phyloP scores from a whole-genome alignment of 2,888 invertebrate species.

The Priocnemis perturbator region DNA sequence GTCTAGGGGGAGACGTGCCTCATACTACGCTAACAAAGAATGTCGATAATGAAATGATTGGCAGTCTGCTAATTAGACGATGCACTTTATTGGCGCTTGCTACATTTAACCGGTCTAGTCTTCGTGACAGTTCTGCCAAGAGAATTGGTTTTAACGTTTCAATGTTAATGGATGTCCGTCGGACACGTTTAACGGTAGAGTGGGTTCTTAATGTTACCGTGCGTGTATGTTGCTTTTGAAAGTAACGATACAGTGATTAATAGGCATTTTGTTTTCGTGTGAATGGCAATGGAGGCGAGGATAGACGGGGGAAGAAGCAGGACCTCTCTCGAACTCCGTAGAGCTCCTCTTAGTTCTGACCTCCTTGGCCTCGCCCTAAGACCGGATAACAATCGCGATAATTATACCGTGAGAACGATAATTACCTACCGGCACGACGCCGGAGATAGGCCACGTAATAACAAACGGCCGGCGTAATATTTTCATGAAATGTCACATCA shows the following conservation, averaged over 20 bases:
- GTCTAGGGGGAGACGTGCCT: slow-evolving; percentile 56
- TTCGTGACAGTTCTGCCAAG: background rate
- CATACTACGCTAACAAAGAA: slow-evolving; percentile 59
- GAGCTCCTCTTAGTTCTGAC: slow-evolving; percentile 32
- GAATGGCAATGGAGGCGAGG: background rate
- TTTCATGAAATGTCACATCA: slow-evolving; percentile 69
- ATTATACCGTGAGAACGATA: slow-evolving; percentile 69
- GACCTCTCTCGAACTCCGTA: background rate
- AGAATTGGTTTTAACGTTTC: no score
- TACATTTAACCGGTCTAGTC: slow-evolving; percentile 55
- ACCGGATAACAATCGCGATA: slow-evolving; percentile 69
- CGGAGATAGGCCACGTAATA: slow-evolving; percentile 43
- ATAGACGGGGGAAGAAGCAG: background rate
- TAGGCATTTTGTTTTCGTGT: no score
- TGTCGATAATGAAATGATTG: slow-evolving; percentile 68
- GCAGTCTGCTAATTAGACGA: slow-evolving; percentile 65
- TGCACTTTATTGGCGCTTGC: slow-evolving; percentile 52
- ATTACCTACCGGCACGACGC: slow-evolving; percentile 58
- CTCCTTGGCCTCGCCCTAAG: slow-evolving; percentile 45
- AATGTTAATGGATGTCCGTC: no score
- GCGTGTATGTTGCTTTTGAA: background rate
- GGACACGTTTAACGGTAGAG: no score
- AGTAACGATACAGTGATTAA: no score
- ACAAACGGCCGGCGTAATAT: slow-evolving; percentile 61
- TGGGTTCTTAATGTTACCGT: no score